A percentile compares a stretch with the other conserved stretches of the same genome.
phyloP scores from a whole-genome alignment of 2,797 vertebrate species.

The Cyprinodon diabolis region DNA sequence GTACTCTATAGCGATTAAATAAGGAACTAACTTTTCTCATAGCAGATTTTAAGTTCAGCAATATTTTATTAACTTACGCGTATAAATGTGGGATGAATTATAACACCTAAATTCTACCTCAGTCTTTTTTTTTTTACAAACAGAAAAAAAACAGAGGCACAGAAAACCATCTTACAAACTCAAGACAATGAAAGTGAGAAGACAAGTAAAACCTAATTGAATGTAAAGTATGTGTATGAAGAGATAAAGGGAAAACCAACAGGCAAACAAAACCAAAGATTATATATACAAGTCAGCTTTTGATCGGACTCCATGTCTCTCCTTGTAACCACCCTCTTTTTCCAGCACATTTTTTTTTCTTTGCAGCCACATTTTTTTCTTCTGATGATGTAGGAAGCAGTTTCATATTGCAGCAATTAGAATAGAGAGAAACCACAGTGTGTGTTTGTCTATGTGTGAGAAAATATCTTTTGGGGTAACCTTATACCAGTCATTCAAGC shows the following conservation, averaged over 20 bases:
- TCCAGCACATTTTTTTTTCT: conserved; percentile 15
- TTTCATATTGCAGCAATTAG: conserved; percentile 73
- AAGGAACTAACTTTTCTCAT: too few species aligned
- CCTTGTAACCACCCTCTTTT: conserved; percentile 8
- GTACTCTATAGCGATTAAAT: too few species aligned
- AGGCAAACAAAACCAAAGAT: not conserved
- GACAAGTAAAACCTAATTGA: not conserved
- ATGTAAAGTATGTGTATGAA: not conserved
- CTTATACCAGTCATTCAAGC: conserved; percentile 72
- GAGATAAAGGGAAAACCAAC: not conserved
- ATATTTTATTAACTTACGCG: not conserved
- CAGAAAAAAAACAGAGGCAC: not conserved
- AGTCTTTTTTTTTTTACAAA: not conserved
- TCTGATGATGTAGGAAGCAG: conserved; percentile 62
- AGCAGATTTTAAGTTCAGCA: too few species aligned
- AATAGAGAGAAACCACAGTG: conserved; percentile 43
- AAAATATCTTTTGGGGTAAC: conserved; percentile 64
- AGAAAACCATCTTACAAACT: not conserved
- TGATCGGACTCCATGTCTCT: conserved; percentile 3
- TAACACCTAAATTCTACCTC: too few species aligned
- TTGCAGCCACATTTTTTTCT: conserved; percentile 35
- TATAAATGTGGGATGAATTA: too few species aligned
- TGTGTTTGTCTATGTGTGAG: conserved; percentile 27
- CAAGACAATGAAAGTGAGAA: not conserved
- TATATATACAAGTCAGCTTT: conserved; percentile 51